A percentile compares a stretch with the other conserved stretches of the same genome.
Evolutionary conservation across 2,113 vertebrate genomes (phyloP).

Genomic region (Epinephelus lanceolatus): DNA sequence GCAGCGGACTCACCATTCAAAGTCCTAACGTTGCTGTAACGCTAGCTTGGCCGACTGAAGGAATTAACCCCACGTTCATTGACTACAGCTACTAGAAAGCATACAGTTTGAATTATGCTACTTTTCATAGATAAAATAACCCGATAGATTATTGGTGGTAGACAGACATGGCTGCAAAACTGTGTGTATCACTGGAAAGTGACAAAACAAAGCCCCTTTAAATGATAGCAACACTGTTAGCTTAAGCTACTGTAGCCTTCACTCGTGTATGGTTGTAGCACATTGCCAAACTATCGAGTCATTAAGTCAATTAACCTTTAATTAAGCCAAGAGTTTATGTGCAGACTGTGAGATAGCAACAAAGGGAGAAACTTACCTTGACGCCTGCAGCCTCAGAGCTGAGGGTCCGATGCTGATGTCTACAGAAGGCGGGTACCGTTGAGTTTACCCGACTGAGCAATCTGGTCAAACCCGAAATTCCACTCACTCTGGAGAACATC

Average conservation of each 20-base stretch:
- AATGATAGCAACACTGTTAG: too few relatives aligned
- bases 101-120: too few relatives aligned
- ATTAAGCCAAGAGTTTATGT: not conserved
- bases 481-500: slow-evolving; percentile 46
- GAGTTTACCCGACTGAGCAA: not conserved
- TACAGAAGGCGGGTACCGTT: slow-evolving; percentile 20
- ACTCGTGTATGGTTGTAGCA: not conserved
- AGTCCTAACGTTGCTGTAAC: not conserved
- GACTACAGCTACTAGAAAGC: not conserved
- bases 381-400: slow-evolving; percentile 39
- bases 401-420: slow-evolving; percentile 21
- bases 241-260: too few relatives aligned
- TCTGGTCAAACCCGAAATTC: slow-evolving; percentile 22
- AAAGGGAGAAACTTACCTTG: slow-evolving; percentile 31
- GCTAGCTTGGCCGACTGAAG: not conserved
- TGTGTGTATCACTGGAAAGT: too few relatives aligned
- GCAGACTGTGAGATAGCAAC: too few relatives aligned
- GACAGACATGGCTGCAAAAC: too few relatives aligned
- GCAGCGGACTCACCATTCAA: not conserved
- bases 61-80: not conserved
- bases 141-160: too few relatives aligned
- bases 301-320: too few relatives aligned
- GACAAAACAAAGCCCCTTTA: too few relatives aligned
- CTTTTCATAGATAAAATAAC: too few relatives aligned
- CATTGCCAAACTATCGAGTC: not conserved